A percentile compares a stretch with the other conserved stretches of the same genome.
phyloP scores from a whole-genome alignment of 2,113 vertebrate genomes.

The Turnix velox region DNA sequence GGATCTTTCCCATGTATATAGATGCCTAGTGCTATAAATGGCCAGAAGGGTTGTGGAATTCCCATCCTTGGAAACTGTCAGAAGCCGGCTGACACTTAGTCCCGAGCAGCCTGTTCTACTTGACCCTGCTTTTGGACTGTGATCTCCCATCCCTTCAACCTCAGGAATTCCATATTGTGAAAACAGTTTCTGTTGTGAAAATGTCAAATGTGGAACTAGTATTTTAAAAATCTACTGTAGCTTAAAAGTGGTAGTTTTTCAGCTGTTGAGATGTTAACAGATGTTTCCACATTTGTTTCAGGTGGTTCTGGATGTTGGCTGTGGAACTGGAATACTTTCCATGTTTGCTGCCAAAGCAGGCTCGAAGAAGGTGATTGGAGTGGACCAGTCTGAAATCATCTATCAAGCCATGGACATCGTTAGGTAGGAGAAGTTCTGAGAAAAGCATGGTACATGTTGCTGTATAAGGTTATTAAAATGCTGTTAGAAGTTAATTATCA shows the following conservation, averaged over 20 bases:
- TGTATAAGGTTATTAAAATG: not conserved
- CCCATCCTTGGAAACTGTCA: not conserved
- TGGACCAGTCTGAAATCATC: conserved; percentile 95
- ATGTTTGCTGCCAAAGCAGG: conserved; percentile 94
- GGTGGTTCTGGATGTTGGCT: conserved; percentile 97
- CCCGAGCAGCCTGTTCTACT: not conserved
- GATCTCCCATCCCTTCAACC: not conserved
- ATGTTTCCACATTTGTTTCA: conserved; percentile 52
- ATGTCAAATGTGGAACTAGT: not conserved
- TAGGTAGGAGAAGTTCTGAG: conserved; percentile 74
- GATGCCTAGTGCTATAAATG: not conserved
- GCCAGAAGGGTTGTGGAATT: not conserved
- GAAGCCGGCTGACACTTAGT: not conserved
- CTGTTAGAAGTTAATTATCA: not conserved
- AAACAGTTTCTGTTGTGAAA: not conserved
- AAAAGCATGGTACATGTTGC: not conserved
- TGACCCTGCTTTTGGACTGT: not conserved
- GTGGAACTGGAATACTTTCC: conserved; percentile 93
- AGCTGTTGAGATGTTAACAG: not conserved
- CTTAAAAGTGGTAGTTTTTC: not conserved
- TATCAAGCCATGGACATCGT: conserved; percentile 97
- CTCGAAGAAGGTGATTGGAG: conserved; percentile 87
- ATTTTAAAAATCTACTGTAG: not conserved
- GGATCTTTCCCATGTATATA: too few relatives aligned
- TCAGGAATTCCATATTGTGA: not conserved